These are phyloP conservation scores for Cyphomyrmex costatus DNA, from an alignment of 1,140 invertebrate genomes.

Conservation along the genomic window DNA sequence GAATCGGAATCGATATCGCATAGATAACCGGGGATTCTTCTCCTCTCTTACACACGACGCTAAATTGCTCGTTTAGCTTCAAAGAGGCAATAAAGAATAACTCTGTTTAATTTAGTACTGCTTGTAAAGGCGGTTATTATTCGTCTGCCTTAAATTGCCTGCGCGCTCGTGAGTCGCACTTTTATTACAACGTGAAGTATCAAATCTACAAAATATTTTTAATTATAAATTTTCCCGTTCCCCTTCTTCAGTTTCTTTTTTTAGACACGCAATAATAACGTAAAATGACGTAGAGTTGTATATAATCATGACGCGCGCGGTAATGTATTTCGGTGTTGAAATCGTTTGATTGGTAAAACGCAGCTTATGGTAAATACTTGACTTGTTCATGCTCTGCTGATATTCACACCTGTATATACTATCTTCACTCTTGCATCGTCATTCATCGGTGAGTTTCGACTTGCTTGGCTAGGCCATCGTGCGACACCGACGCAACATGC, in stretches of 20 bases:
- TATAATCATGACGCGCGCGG: neutral
- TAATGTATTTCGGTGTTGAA: neutral
- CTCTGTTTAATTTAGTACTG: slow-evolving; percentile 45
- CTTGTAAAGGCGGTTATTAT: slow-evolving; percentile 15
- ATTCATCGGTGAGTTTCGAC: slow-evolving; percentile 2
- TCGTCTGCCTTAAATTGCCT: neutral
- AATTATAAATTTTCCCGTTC: neutral
- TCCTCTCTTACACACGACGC: neutral
- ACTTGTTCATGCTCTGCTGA: neutral
- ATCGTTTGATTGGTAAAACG: neutral
- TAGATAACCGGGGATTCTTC: neutral
- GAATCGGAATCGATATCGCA: slow-evolving; percentile 14
- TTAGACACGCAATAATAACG: neutral
- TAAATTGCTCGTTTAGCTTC: slow-evolving; percentile 30
- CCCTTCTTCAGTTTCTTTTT: neutral
- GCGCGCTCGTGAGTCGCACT: neutral
- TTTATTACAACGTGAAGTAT: slow-evolving; percentile 21
- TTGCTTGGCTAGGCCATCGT: neutral
- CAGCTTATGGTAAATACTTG: neutral
- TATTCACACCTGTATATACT: slow-evolving; percentile 48
- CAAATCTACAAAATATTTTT: slow-evolving; percentile 14
- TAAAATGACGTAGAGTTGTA: neutral
- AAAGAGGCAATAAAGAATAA: slow-evolving; percentile 48
- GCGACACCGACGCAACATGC: slow-evolving; percentile 58
- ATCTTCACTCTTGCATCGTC: slow-evolving; percentile 36